Evolutionary conservation across 1,140 invertebrate species (phyloP).

Genomic region (Leptopilina boulardi): DNA sequence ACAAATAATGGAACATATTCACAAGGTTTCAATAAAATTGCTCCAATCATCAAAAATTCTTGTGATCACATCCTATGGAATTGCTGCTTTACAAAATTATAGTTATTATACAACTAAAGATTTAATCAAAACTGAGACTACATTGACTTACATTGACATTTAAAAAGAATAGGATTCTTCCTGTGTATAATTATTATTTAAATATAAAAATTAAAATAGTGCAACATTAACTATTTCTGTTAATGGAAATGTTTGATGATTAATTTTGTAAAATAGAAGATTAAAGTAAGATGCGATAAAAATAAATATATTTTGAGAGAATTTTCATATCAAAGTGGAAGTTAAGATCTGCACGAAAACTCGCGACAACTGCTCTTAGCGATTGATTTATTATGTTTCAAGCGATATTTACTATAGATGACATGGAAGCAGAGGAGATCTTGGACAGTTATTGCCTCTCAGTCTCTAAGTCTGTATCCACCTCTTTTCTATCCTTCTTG

Average conservation of each 20-base stretch:
- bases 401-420: slow-evolving; percentile 70
- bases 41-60: no score
- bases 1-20: no score
- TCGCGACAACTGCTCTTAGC: slow-evolving; percentile 58
- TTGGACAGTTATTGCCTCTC: slow-evolving; percentile 56
- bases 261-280: background rate
- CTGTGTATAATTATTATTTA: no score
- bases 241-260: background rate
- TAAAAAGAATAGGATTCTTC: no score
- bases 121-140: no score
- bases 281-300: background rate
- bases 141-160: no score
- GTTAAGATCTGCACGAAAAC: slow-evolving; percentile 61
- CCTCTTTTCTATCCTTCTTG: slow-evolving; percentile 34
- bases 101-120: no score
- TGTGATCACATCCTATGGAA: no score
- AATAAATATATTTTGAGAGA: slow-evolving; percentile 27
- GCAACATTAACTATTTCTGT: no score
- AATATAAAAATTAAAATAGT: no score
- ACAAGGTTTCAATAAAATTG: no score
- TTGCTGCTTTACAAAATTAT: no score
- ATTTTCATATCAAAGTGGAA: slow-evolving; percentile 59
- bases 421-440: slow-evolving; percentile 55
- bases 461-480: slow-evolving; percentile 48
- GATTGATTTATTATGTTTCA: slow-evolving; percentile 70